phyloP scores from a whole-genome alignment of 1,140 invertebrate species.

The Olivierus martensii region DNA sequence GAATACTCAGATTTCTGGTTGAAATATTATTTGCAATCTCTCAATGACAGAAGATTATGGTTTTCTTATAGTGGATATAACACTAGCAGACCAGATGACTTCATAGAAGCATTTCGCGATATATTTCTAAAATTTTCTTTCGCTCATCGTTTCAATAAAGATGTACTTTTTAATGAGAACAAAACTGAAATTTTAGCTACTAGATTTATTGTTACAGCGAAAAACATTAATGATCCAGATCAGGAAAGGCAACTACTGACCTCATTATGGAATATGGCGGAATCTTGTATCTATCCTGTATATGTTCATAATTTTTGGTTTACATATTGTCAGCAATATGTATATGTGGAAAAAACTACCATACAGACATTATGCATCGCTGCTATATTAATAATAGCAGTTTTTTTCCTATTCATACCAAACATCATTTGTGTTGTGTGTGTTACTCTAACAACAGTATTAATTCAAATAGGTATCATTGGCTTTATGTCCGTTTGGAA shows the following conservation, averaged over 20 bases:
- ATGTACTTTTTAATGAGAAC: conserved; percentile 65
- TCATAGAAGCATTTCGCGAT: conserved; percentile 57
- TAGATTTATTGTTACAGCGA: conserved; percentile 71
- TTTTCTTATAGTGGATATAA: conserved; percentile 43
- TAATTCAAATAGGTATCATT: conserved; percentile 83
- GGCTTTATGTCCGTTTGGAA: conserved; percentile 93
- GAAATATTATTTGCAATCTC: conserved; percentile 61
- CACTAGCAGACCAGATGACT: conserved; percentile 52
- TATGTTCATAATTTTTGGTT: conserved; percentile 89
- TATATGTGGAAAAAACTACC: conserved; percentile 77
- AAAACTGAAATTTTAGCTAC: conserved; percentile 62
- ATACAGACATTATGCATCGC: conserved; percentile 85
- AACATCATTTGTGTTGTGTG: conserved; percentile 82
- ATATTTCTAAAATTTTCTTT: conserved; percentile 36
- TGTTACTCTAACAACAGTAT: conserved; percentile 88
- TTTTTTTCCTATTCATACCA: conserved; percentile 88
- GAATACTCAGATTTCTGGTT: conserved; percentile 84
- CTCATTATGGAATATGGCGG: conserved; percentile 57
- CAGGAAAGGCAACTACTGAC: conserved; percentile 80
- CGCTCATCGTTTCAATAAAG: conserved; percentile 48
- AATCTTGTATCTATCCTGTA: conserved; percentile 60
- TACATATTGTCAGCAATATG: conserved; percentile 87
- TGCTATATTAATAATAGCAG: conserved; percentile 83
- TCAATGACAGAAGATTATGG: conserved; percentile 54
- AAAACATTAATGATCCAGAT: conserved; percentile 76